Base-by-base conservation (phyloP, 2,888 invertebrate genomes). In the Oscheius sp. region DNA sequence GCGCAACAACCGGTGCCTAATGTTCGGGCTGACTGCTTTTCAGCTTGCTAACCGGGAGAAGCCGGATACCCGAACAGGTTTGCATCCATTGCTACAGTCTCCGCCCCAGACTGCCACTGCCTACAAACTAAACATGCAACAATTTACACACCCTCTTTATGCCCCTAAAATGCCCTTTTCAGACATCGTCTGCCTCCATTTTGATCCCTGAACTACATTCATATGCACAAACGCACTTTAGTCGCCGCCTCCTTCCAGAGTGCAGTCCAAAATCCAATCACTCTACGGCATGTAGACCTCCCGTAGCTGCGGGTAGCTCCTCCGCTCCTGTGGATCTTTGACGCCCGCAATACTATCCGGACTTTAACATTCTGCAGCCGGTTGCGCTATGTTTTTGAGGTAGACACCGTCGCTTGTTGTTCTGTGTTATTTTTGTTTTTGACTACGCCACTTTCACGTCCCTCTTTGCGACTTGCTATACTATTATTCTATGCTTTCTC, bases 351-450 rank as follows among this genome's bases (percentile, higher is more conserved):
- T 64, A 29, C 25, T 66, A 61, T 61, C 41, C 61, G 13, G 29
- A 58, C 35, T 35, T 35, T 35, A 3, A 25, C 18, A 25, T 23
- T 27, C 12, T 45, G 18, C 9, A 49, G 49, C 49, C 52, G 29
- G 49, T 52, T 66, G n/a, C 5, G 66, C 66, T 52, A 49, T 66
- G 66, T 66, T 66, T 66, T 66, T 29, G 66, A 25, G 66, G 52
- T 66, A 66, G 66, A 66, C 49, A 41, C 41, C 61, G 66, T 29
- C 52, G 46, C 49, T 66, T 52, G 66, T 66, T 35, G n/a, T 35
- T 46, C 27, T 64, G 64, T 64, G 64, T 64, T 66, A 66, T 66
- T 66, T 66, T 66, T 66, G 66, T 66, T 66, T 66, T 66, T 27
- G 49, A 29, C 66, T 52, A 46, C 66, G n/a, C 52, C 66, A 66